A percentile compares a stretch with the other conserved stretches of the same genome.
These are phyloP conservation scores for Drosophila oshimai DNA, from an alignment of 1,140 invertebrate species.

Conservation along the genomic window DNA sequence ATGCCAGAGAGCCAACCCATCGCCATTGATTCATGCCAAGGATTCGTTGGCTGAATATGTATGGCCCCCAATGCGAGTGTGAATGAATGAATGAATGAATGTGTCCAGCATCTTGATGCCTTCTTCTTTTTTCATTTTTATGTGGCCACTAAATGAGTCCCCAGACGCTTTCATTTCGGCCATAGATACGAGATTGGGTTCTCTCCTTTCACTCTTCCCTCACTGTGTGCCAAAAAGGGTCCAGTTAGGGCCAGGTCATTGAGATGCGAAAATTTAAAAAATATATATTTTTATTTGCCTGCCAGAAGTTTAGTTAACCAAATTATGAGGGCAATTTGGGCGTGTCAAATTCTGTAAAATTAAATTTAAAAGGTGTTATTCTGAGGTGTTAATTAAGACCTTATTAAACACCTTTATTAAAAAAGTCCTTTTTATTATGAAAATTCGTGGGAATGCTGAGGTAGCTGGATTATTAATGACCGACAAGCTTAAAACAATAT, in stretches of 20 bases:
- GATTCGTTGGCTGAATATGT: constrained; percentile 48
- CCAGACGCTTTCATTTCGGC: constrained; percentile 60
- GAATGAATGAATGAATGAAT: constrained; percentile 15
- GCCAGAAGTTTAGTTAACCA: background rate
- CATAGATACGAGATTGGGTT: constrained; percentile 13
- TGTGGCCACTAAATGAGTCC: constrained; percentile 61
- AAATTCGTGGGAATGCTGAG: too few species aligned
- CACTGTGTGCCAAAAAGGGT: background rate
- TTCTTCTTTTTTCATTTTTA: constrained; percentile 40
- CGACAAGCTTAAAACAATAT: too few species aligned
- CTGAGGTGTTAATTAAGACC: background rate
- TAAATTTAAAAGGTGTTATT: background rate
- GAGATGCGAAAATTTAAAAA: background rate
- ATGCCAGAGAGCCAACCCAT: constrained; percentile 25
- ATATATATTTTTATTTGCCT: constrained; percentile 29
- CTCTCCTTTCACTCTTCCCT: background rate
- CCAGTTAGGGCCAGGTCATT: background rate
- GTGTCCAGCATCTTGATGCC: constrained; percentile 34
- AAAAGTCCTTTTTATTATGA: too few species aligned
- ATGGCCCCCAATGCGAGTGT: constrained; percentile 29
- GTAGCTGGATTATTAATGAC: too few species aligned
- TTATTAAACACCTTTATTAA: too few species aligned
- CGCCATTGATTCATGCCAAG: constrained; percentile 65
- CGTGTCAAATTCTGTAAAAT: background rate
- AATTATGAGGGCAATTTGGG: background rate